Percentiles rank a stretch among this genome's conserved stretches.
Evolutionary conservation across 2,113 vertebrate species (phyloP).

Genomic region (Caranx ignobilis): DNA sequence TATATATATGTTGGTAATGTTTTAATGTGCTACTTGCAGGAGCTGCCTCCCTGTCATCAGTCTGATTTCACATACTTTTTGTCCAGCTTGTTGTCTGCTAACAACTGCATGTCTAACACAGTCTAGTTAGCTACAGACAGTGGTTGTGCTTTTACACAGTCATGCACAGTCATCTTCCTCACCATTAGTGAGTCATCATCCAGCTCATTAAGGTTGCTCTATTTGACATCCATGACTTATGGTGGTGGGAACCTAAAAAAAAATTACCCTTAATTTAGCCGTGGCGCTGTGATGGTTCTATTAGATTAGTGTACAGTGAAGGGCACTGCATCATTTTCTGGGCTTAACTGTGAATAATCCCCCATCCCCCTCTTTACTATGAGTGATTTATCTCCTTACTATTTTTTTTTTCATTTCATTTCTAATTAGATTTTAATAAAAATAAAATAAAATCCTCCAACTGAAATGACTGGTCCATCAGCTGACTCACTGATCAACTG

Average conservation of each 20-base stretch:
- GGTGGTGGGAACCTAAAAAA: not conserved
- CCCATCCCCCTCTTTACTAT: too few species aligned
- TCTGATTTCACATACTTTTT: not conserved
- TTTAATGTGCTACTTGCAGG: not conserved
- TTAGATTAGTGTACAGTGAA: not conserved
- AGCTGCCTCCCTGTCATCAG: not conserved
- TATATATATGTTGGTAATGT: too few species aligned
- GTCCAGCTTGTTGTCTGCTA: not conserved
- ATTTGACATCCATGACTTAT: too few species aligned
- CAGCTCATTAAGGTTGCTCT: not conserved
- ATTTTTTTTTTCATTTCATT: not conserved
- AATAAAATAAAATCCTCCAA: not conserved
- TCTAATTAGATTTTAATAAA: not conserved
- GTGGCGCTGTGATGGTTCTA: not conserved
- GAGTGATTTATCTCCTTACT: not conserved
- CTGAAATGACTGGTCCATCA: not conserved
- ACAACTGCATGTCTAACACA: not conserved
- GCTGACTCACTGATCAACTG: not conserved
- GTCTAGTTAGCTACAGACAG: not conserved
- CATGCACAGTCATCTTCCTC: not conserved
- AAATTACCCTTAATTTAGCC: not conserved
- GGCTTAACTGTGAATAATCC: not conserved
- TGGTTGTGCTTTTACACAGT: not conserved
- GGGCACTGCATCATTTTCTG: not conserved
- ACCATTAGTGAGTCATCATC: not conserved